Evolutionary conservation across 2,113 vertebrate species (phyloP), one percentile per base, ranked within the genome.

Genomic region (Callorhinus ursinus): DNA sequence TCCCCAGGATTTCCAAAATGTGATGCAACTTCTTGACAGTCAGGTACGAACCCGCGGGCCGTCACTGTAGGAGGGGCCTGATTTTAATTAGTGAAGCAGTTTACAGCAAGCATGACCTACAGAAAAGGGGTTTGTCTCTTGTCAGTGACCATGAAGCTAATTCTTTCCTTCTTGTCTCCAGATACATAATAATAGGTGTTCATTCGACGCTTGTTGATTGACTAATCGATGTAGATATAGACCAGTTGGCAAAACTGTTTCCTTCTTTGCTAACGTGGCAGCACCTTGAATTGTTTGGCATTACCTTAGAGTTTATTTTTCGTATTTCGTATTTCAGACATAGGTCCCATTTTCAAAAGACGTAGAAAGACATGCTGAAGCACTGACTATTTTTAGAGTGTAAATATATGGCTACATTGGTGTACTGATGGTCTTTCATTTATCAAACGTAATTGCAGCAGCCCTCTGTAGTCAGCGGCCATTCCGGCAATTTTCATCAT

Each of bases 11-110:
- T 98, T 99, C 89, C 98, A 99, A 1, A 98, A 98, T 72, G 96
- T 99, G 88, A 98, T 99, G 49, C 98, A 99, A n/a, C 98, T 99
- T 93, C 98, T 99, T 12, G 99, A 99, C 93, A 99, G 98, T 63
- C 99, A 99, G 99, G 99, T 99, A 42, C 2, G 92, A 59, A 14
- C 6, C 36, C 28, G 15, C 0, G 28, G 33, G 57, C 1, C 22
- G 9, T 5, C 6, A 6, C 28, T 24, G 14, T 10, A 1, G 39
- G 16, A 1, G 77, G 4, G 16, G 24, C 15, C 65, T n/a, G 2
- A 2, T 28, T 72, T 33, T 61, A 88, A 28, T 85, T 4, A 46
- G 11, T 5, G 15, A 79, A 49, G 26, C 81, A 19, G 14, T 57
- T 87, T 21, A 26, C 10, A 76, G 31, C 7, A 28, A 42, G 49